Evolutionary conservation across 2,888 invertebrate genomes (phyloP).

Genomic region (Drosophila borborema): DNA sequence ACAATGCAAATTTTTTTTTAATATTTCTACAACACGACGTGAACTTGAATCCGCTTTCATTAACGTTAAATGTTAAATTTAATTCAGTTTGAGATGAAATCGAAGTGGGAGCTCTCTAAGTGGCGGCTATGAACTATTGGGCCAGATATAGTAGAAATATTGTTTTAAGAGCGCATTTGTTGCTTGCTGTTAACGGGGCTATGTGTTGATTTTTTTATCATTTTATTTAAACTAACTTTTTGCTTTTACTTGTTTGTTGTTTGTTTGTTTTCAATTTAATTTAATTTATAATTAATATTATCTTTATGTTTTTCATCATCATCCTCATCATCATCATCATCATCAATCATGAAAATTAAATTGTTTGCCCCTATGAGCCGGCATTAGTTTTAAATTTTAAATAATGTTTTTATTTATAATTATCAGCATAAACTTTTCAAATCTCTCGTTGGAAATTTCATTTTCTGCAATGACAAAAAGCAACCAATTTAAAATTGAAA

Average conservation of each 20-base stretch:
- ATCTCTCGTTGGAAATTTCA: slow-evolving; percentile 84
- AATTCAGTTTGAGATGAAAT: slow-evolving; percentile 43
- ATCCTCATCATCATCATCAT: slow-evolving; percentile 41
- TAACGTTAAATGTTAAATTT: slow-evolving; percentile 32
- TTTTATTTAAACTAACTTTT: slow-evolving; percentile 72
- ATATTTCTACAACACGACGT: slow-evolving; percentile 70
- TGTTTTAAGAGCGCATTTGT: slow-evolving; percentile 24
- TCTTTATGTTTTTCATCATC: slow-evolving; percentile 47
- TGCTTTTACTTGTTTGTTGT: slow-evolving; percentile 52
- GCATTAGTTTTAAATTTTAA: slow-evolving; percentile 80
- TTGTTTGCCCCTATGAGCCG: slow-evolving; percentile 60
- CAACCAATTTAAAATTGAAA: slow-evolving; percentile 34
- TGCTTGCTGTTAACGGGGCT: slow-evolving; percentile 39
- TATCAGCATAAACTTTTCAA: slow-evolving; percentile 84
- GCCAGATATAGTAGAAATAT: slow-evolving; percentile 39
- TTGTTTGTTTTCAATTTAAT: slow-evolving; percentile 40
- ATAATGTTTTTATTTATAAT: slow-evolving; percentile 84
- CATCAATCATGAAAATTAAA: slow-evolving; percentile 67
- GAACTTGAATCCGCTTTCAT: slow-evolving; percentile 49
- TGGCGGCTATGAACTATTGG: slow-evolving; percentile 40
- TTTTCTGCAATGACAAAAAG: slow-evolving; percentile 77
- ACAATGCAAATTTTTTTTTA: slow-evolving; percentile 61
- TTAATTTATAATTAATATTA: slow-evolving; percentile 82
- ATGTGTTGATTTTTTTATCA: slow-evolving; percentile 13
- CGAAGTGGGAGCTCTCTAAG: slow-evolving; percentile 35